These are phyloP conservation scores for Drosophila arawakana DNA, from an alignment of 1,140 invertebrate genomes.

Conservation along the genomic window DNA sequence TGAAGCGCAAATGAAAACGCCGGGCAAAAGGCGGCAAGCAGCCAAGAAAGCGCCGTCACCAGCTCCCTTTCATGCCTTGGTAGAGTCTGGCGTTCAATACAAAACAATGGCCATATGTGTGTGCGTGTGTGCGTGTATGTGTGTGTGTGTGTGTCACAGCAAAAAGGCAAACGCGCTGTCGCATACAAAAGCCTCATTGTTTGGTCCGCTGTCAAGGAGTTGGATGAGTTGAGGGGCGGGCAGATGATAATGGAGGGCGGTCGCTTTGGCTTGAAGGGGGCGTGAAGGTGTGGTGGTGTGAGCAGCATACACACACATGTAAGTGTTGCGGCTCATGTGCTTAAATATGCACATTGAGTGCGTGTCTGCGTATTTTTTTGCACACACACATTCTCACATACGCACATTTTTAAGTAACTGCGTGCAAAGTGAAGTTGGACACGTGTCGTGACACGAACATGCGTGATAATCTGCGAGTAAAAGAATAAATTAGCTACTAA, in stretches of 20 bases:
- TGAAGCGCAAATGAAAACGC: constrained; percentile 77
- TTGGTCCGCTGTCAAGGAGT: constrained; percentile 48
- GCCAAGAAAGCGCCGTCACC: constrained; percentile 26
- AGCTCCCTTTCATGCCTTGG: background rate
- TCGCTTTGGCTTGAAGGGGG: background rate
- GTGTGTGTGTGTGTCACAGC: constrained; percentile 29
- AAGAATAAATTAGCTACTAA: constrained; percentile 4
- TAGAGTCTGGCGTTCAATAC: constrained; percentile 52
- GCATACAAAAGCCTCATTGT: constrained; percentile 76
- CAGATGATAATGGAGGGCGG: constrained; percentile 34
- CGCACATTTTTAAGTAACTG: constrained; percentile 66
- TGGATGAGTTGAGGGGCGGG: background rate
- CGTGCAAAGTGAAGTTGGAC: constrained; percentile 9
- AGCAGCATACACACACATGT: constrained; percentile 7
- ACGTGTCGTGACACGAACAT: constrained; percentile 21
- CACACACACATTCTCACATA: constrained; percentile 1
- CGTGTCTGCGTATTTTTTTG: constrained; percentile 20
- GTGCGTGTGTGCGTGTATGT: constrained; percentile 18
- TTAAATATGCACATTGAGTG: constrained; percentile 56
- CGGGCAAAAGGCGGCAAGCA: constrained; percentile 16
- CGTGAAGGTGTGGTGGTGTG: background rate
- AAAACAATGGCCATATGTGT: constrained; percentile 62
- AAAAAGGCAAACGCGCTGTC: constrained; percentile 66
- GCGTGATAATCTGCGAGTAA: background rate
- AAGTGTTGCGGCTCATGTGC: constrained; percentile 53